Conservation (phyloP, 2,797 vertebrate genomes). For the Siniperca undulata region DNA sequence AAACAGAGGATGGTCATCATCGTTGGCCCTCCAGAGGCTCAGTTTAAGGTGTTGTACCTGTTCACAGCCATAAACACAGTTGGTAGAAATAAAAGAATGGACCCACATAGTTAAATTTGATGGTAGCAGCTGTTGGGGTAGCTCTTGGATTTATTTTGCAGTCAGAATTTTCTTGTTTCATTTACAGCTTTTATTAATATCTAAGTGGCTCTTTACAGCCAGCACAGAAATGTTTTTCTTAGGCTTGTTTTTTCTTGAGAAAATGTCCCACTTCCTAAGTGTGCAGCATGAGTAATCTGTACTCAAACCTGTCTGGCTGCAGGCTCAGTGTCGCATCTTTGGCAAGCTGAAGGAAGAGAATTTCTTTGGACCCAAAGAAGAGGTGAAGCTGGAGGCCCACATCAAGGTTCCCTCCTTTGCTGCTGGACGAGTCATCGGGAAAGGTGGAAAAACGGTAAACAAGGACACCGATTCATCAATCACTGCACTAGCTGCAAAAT, state of each 20-base stretch:
- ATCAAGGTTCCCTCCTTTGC: conserved; percentile 99
- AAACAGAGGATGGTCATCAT: conserved; percentile 98
- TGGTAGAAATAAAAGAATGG: conserved; percentile 2
- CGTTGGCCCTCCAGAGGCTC: conserved; percentile 97
- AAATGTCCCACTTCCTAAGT: too few relatives aligned
- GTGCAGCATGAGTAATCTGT: conserved; percentile 21
- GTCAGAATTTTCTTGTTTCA: not conserved
- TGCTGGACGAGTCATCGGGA: conserved; percentile 98
- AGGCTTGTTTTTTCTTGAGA: not conserved
- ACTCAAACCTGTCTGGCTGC: conserved; percentile 19
- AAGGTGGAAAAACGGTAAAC: conserved; percentile 98
- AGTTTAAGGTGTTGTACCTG: conserved; percentile 92
- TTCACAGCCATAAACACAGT: conserved; percentile 3
- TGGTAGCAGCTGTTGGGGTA: not conserved
- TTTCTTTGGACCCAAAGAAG: conserved; percentile 99
- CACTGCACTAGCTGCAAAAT: too few relatives aligned
- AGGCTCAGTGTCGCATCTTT: conserved; percentile 99
- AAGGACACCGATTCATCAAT: not conserved
- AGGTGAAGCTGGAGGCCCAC: conserved; percentile 98
- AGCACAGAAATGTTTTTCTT: not conserved
- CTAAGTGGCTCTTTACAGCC: not conserved
- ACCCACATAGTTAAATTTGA: not conserved
- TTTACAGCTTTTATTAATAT: not conserved
- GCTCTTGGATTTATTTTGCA: not conserved
- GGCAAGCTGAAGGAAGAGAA: conserved; percentile 99